These are phyloP conservation scores for Cartodere bifasciata DNA, from an alignment of 2,888 invertebrate species.

Conservation along the genomic window DNA sequence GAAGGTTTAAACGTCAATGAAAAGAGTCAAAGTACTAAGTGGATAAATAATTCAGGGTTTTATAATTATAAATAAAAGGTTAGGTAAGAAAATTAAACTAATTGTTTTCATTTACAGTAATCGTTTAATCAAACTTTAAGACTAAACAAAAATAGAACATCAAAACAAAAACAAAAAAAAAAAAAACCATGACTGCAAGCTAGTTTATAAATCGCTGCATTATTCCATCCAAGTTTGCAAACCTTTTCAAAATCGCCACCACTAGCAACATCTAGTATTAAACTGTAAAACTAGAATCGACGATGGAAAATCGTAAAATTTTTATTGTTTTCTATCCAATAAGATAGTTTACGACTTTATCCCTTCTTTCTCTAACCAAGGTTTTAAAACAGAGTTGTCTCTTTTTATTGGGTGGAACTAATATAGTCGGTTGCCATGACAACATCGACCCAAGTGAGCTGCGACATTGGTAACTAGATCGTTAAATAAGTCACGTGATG, in stretches of 20 bases:
- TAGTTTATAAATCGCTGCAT: no score
- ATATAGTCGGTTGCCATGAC: constrained; percentile 34
- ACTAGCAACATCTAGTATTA: constrained; percentile 37
- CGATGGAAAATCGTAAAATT: constrained; percentile 34
- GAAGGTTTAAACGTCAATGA: no score
- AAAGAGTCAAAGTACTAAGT: no score
- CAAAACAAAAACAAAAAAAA: no score
- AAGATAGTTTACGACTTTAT: constrained; percentile 27
- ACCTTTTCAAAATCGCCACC: constrained; percentile 19
- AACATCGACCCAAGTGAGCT: constrained; percentile 26
- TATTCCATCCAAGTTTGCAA: no score
- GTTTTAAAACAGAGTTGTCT: constrained; percentile 16
- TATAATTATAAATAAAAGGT: no score
- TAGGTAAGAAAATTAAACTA: no score
- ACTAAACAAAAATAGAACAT: no score
- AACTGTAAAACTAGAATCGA: constrained; percentile 33
- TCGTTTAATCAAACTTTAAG: no score
- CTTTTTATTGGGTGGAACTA: constrained; percentile 23
- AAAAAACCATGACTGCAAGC: no score
- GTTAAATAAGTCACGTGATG: constrained; percentile 30
- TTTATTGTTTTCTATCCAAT: constrained; percentile 38
- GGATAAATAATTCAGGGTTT: no score
- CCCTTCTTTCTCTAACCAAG: constrained; percentile 21
- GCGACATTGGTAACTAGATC: constrained; percentile 26
- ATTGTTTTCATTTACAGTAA: no score